These are phyloP conservation scores for Eledone cirrhosa DNA, from an alignment of 2,888 invertebrate genomes.

Conservation along the genomic window DNA sequence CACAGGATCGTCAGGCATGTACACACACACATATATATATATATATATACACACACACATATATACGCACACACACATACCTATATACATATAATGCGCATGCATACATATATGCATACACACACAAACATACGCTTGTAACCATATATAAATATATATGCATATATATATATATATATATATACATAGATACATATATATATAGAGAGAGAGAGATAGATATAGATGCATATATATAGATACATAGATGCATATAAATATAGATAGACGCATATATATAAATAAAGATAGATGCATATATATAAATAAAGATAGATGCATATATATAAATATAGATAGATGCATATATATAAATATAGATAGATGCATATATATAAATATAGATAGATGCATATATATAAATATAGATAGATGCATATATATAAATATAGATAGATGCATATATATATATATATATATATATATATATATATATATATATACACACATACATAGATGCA, in stretches of 20 bases:
- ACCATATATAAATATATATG: neutral
- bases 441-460: no score
- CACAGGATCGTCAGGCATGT: neutral
- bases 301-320: neutral
- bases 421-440: neutral
- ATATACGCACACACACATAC: slow-evolving; percentile 29
- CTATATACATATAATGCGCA: neutral
- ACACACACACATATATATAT: slow-evolving; percentile 28
- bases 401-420: neutral
- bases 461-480: no score
- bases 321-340: neutral
- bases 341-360: neutral
- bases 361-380: neutral
- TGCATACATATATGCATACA: no score
- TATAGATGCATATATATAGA: neutral
- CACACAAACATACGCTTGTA: no score
- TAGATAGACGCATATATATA: neutral
- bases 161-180: neutral
- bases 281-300: neutral
- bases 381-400: no score
- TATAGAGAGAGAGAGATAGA: neutral
- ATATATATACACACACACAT: slow-evolving; percentile 29
- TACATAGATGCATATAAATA: neutral
- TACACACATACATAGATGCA: no score
- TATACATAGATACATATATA: neutral